These are phyloP conservation scores for Urosaurus nigricauda DNA, from an alignment of 2,797 vertebrate genomes.

Conservation along the genomic window DNA sequence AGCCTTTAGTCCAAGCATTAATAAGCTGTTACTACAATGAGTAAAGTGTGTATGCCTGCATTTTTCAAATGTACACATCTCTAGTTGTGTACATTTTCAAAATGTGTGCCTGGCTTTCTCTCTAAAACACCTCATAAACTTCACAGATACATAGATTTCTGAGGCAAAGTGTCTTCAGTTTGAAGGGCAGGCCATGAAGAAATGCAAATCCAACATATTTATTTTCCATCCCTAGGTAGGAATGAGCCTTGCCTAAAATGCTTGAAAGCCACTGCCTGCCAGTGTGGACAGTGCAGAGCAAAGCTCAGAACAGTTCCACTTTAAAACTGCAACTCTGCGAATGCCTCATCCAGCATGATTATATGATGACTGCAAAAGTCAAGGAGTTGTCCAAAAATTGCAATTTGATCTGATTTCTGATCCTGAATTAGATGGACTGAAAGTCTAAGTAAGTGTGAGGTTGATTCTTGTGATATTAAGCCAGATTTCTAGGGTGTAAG, in stretches of 20 bases:
- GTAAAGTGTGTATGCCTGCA: background rate
- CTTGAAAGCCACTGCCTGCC: background rate
- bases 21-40: no score
- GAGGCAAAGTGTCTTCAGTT: background rate
- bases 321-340: background rate
- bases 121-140: background rate
- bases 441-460: background rate
- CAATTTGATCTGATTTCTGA: background rate
- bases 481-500: constrained; percentile 33
- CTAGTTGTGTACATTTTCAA: background rate
- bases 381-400: no score
- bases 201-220: background rate
- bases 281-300: background rate
- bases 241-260: background rate
- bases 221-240: background rate
- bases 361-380: no score
- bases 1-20: no score
- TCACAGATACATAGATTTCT: background rate
- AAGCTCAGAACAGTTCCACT: background rate
- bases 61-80: background rate
- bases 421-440: background rate
- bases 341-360: no score
- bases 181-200: background rate
- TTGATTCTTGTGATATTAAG: constrained; percentile 46
- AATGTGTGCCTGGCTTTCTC: background rate